Base-by-base conservation (phyloP, 2,797 vertebrate genomes). In the Malacoctenus gilli region DNA sequence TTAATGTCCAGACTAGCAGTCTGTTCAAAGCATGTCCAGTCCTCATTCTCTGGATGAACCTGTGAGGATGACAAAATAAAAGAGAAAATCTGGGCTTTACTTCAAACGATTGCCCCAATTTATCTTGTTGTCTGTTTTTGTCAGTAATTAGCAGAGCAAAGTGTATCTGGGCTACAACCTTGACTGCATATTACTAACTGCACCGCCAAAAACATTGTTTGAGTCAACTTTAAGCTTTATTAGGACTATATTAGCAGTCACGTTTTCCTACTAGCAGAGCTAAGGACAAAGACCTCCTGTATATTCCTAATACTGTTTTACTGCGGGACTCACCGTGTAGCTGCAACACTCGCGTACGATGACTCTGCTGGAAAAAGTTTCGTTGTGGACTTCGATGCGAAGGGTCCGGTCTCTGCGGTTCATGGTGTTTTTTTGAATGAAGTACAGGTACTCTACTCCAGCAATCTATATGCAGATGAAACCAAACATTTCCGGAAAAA, bases 1-100 rank as follows among this genome's bases (percentile, higher is more conserved):
- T 98, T 98, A 38, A 98, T 96, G 65, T 98, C 96, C 83, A 98
- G 87, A 84, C 92, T 96, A 34, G 96, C 96, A 10, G 93, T 94
- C 80, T 98, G 95, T 39, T 98, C 95, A 63, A 97, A 98, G 89
- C 96, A 97, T 1, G 96, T 98, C 96, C 96, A 98, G 39, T 96
- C 92, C 77, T 96, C 95, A 64, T 96, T 98, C 71, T 98, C 96
- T 30, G 96, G 96, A 75, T 98, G 96, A 78, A 98, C 96, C 96
- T 99, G 64, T 15, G 13, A 43, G 8, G 14, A 44, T 10, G 30
- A 38, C 16, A 30, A 23, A 10, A n/a, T 2, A 20, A 20, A n/a
- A n/a, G n/a, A n/a, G n/a, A n/a, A 1, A 20, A 21, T 40, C 10
- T 21, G 4, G 19, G 19, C 19, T 7, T 13, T 2, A 21, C 18